Percentiles rank a stretch among this genome's conserved stretches.
These are phyloP conservation scores for Polymixis lichenea DNA, from an alignment of 2,888 invertebrate species.

Conservation along the genomic window DNA sequence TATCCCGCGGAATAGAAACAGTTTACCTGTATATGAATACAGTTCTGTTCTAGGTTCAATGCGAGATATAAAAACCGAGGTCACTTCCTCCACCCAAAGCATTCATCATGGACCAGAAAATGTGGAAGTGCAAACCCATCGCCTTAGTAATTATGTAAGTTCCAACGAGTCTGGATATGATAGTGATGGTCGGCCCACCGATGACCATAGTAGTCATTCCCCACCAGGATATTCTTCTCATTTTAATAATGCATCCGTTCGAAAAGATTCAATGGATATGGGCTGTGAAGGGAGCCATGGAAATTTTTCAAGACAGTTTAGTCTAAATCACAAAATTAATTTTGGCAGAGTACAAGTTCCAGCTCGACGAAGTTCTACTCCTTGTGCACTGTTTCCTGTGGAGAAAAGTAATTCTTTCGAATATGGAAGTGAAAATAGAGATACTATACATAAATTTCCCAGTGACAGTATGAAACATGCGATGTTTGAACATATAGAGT, in stretches of 20 bases:
- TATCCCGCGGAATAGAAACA: constrained; percentile 87
- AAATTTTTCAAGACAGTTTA: constrained; percentile 85
- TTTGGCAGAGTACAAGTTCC: constrained; percentile 84
- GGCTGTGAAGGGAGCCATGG: constrained; percentile 79
- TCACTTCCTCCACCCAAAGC: constrained; percentile 86
- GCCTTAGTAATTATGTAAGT: constrained; percentile 93
- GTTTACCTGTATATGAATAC: constrained; percentile 88
- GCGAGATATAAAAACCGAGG: constrained; percentile 84
- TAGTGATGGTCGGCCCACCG: constrained; percentile 92
- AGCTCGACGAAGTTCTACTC: constrained; percentile 86
- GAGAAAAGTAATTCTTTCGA: constrained; percentile 81
- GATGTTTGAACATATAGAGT: constrained; percentile 80
- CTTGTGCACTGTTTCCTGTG: constrained; percentile 86
- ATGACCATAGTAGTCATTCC: constrained; percentile 89
- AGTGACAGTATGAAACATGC: constrained; percentile 69
- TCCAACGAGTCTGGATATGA: constrained; percentile 96
- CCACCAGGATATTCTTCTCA: constrained; percentile 89
- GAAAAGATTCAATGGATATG: constrained; percentile 74
- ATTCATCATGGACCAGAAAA: constrained; percentile 90
- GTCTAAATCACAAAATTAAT: constrained; percentile 87
- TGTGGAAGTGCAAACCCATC: constrained; percentile 91
- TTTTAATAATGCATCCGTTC: constrained; percentile 79
- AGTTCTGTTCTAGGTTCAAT: constrained; percentile 83
- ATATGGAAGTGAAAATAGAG: constrained; percentile 79
- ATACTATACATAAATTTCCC: constrained; percentile 72